Conservation (phyloP, 2,113 vertebrate genomes). For the Hiodon alosoides region DNA sequence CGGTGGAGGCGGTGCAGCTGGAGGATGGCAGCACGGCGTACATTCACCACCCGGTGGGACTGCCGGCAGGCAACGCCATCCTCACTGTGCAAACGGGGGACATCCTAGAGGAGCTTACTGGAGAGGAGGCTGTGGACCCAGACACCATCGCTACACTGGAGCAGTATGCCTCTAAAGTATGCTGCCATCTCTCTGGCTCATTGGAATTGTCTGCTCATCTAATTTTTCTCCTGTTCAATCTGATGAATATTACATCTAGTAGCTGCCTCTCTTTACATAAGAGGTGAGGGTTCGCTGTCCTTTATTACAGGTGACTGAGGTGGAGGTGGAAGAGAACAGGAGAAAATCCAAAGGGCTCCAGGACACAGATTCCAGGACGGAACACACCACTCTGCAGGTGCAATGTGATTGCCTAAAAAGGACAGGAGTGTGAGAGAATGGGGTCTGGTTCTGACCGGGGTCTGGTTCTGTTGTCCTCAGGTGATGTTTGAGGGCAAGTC, state of each 20-base stretch:
- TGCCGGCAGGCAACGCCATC: conserved; percentile 52
- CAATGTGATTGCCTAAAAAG: neutral
- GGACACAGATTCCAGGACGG: conserved; percentile 19
- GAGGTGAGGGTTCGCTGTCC: neutral
- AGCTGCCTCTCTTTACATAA: neutral
- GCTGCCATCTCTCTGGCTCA: neutral
- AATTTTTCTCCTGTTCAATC: neutral
- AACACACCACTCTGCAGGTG: conserved; percentile 40
- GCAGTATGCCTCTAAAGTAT: conserved; percentile 62
- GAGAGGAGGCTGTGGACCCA: conserved; percentile 47
- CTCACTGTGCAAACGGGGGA: conserved; percentile 60
- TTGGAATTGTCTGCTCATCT: too few species aligned
- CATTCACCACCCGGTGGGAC: conserved; percentile 38
- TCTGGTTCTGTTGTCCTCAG: conserved; percentile 37
- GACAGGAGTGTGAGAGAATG: neutral
- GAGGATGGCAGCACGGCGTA: conserved; percentile 71
- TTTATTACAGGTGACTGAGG: conserved; percentile 12
- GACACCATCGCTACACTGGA: conserved; percentile 57
- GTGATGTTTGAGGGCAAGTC: conserved; percentile 55
- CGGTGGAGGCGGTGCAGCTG: conserved; percentile 49
- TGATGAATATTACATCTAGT: neutral
- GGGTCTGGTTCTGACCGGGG: neutral
- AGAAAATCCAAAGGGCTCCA: conserved; percentile 23
- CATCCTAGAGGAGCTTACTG: conserved; percentile 51
- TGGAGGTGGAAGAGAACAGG: conserved; percentile 25